Evolutionary conservation across 92 coral and sea anemone species (phyloP).

Genomic region (Palythoa grandis): DNA sequence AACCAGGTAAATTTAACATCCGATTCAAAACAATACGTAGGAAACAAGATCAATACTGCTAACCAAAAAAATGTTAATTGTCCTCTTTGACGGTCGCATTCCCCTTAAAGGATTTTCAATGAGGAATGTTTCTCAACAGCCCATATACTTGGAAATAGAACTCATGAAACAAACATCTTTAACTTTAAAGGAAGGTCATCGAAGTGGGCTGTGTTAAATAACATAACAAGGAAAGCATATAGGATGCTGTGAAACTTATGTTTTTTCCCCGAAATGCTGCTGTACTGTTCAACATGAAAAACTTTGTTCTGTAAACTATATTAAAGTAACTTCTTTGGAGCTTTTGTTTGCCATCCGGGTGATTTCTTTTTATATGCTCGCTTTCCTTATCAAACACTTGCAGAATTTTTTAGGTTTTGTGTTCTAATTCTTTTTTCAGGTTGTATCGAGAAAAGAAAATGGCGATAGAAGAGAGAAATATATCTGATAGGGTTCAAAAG

Average conservation of each 20-base stretch:
- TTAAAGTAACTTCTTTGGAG: too few species aligned
- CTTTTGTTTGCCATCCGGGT: too few species aligned
- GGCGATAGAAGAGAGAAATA: not conserved
- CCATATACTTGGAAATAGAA: constrained; percentile 2
- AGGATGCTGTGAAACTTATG: not conserved
- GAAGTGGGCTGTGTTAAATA: not conserved
- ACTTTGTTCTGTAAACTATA: too few species aligned
- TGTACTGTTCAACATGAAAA: not conserved
- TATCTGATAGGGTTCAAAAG: not conserved
- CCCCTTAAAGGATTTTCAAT: not conserved
- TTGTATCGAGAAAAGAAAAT: not conserved
- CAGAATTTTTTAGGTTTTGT: too few species aligned
- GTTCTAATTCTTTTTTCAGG: too few species aligned
- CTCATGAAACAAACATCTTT: not conserved
- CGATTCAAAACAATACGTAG: constrained; percentile 16
- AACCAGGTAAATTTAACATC: constrained; percentile 1
- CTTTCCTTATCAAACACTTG: too few species aligned
- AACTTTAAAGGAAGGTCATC: not conserved
- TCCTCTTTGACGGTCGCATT: not conserved
- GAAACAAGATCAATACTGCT: constrained; percentile 20
- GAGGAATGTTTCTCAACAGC: constrained; percentile 5
- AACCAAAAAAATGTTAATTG: constrained; percentile 14
- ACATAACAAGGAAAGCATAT: not conserved
- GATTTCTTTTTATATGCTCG: too few species aligned
- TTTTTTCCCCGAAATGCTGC: not conserved